Conservation (phyloP, 2,797 vertebrate species). For the Micropoecilia bifurca region DNA sequence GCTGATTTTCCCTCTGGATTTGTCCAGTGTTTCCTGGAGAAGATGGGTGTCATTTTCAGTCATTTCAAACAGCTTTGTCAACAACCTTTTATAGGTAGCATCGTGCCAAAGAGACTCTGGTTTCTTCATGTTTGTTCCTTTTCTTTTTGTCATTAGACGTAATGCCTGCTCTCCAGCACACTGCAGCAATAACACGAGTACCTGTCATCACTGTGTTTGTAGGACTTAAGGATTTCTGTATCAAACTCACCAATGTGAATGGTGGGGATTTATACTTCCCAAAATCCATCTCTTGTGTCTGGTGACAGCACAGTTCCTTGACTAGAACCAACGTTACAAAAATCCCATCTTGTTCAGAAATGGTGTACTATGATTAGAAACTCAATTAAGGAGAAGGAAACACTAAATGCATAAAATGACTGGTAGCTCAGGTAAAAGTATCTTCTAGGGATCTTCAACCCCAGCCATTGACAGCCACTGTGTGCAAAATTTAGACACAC, state of each 20-base stretch:
- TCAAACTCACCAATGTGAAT: background rate
- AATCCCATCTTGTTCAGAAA: background rate
- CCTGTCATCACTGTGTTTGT: background rate
- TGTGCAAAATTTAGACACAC: background rate
- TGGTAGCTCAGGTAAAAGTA: background rate
- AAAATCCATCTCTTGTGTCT: background rate
- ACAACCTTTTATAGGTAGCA: background rate
- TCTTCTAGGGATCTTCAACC: background rate
- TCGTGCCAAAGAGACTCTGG: background rate
- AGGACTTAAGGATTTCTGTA: background rate
- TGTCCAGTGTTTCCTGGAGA: background rate
- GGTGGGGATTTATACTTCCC: background rate
- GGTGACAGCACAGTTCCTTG: background rate
- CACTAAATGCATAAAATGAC: background rate
- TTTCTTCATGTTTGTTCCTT: background rate
- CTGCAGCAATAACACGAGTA: background rate
- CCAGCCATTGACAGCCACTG: background rate
- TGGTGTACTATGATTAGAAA: background rate
- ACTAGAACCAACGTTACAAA: background rate
- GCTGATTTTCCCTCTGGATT: background rate
- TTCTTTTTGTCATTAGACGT: background rate
- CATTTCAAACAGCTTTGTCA: background rate
- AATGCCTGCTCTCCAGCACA: background rate
- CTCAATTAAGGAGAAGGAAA: background rate
- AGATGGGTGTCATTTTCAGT: slow-evolving; percentile 1